Conservation (phyloP, 2,888 invertebrate species). For the Lamellibrachia columna region DNA sequence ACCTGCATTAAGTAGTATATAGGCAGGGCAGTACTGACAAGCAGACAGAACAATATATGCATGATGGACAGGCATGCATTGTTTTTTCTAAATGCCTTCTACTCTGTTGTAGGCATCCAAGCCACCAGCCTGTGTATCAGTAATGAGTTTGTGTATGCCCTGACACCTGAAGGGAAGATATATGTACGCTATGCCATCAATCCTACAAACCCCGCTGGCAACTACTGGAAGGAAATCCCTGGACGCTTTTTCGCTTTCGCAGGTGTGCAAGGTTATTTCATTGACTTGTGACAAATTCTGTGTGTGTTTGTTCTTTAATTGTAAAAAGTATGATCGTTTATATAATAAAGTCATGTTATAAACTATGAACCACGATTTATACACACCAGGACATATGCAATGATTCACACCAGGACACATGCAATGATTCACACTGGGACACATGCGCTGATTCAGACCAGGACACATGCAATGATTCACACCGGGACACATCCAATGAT, state of each 20-base stretch:
- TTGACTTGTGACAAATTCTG: too few relatives aligned
- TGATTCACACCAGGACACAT: too few relatives aligned
- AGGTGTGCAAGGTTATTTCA: constrained; percentile 45
- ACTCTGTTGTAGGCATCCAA: constrained; percentile 56
- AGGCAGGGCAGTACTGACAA: neutral
- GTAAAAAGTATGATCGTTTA: too few relatives aligned
- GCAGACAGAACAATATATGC: neutral
- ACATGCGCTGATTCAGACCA: too few relatives aligned
- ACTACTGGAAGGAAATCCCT: constrained; percentile 64
- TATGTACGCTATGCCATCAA: constrained; percentile 57
- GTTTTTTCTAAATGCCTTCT: neutral
- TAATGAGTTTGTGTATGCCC: constrained; percentile 57
- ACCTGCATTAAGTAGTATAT: neutral
- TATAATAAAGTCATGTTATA: too few relatives aligned
- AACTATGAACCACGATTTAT: too few relatives aligned
- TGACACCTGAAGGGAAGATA: constrained; percentile 55
- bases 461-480: too few relatives aligned
- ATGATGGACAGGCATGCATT: neutral
- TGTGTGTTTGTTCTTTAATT: too few relatives aligned
- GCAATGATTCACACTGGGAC: too few relatives aligned
- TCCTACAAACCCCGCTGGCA: constrained; percentile 51
- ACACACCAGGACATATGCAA: too few relatives aligned
- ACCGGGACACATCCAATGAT: too few relatives aligned
- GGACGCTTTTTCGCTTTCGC: constrained; percentile 54
- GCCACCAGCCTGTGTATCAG: constrained; percentile 66